Evolutionary conservation across 2,113 vertebrate genomes (phyloP), one percentile per base, ranked within the genome.

Genomic region (Etia nguti): DNA sequence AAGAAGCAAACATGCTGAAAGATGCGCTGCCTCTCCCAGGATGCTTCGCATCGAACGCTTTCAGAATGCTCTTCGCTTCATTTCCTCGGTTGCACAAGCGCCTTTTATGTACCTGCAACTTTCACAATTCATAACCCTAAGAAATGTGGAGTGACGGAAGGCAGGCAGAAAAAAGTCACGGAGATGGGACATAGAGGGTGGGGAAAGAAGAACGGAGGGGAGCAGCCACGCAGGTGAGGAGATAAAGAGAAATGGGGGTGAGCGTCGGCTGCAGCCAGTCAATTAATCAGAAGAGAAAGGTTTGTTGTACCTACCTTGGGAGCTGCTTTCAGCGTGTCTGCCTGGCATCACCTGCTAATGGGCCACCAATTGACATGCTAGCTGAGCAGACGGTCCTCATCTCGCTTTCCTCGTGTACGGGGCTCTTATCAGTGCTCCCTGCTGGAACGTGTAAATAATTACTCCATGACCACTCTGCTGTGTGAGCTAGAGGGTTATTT

Each of bases 221-320:
- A 31, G 80, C 38, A 86, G 9, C 9, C 16, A 12, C 15, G 22
- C 81, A 85, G 86, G 86, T 86, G 20, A 85, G 50, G 56, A 86
- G 60, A 84, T 38, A 10, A 62, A 84, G 87, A 79, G 36, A 55
- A 41, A 62, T 26, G 26, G 41, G 43, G 79, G 84, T 52, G 60
- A 60, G 52, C 8, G 36, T 36, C 43, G 34, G 79, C 81, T 59
- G 55, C 15, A 83, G 65, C 85, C 68, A 26, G 89, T 95, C 92
- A 95, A 90, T 95, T 95, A 95, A 94, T 96, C 89, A 92, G 85
- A 85, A 70, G 92, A 84, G 60, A 79, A 86, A 85, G 79, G 83
- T 85, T 88, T 24, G 38, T 77, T 31, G 84, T 86, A 73, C 82
- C 90, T 22, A 77, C 83, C 91, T 22, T 3, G 83, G 90, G 87